Base-by-base conservation (phyloP, 2,888 invertebrate genomes). In the Hirtodrosophila confusa region DNA sequence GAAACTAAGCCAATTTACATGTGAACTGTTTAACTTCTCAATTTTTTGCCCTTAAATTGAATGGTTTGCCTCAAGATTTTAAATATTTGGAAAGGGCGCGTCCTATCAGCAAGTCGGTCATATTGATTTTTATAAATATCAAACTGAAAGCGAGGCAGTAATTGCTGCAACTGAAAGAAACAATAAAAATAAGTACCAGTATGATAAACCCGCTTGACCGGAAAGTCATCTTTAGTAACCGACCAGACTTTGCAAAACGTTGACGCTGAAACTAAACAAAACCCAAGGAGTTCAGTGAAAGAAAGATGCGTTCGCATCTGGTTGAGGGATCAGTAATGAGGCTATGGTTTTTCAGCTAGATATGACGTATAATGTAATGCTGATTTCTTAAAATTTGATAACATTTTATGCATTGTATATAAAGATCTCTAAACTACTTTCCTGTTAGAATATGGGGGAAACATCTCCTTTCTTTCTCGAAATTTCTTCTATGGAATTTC, bases 121-220 rank as follows among this genome's bases (percentile, higher is more conserved):
- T 44, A 53, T 64, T 71, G 11, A 27, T 49, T 24, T 82, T 70
- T 69, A 63, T 61, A 71, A 82, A 86, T 61, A 69, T 44, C 55
- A 24, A 70, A 63, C 55, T 44, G 71, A 75, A 75, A 62, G 62
- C 67, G 44, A 60, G 27, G 1, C 31, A 31, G 33, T 51, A 51
- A 40, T 54, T 44, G 17, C 35, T 8, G 72, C 49, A 58, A 67
- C 49, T 51, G 73, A 24, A 73, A 60, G 1, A 17, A 58, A 51
- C 73, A 48, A 58, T 64, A 33, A 48, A 48, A 36, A 57, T 35
- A 55, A 39, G 60, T 54, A 48, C 55, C 11, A 43, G 48, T 40
- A 29, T 54, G 55, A 43, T 61, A 75, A 83, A 83, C 86, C 56
- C 62, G 80, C 62, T 36, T 44, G 80, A 83, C 83, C 69, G 65